phyloP scores from a whole-genome alignment of 2,797 vertebrate genomes.

The Monodelphis domestica region DNA sequence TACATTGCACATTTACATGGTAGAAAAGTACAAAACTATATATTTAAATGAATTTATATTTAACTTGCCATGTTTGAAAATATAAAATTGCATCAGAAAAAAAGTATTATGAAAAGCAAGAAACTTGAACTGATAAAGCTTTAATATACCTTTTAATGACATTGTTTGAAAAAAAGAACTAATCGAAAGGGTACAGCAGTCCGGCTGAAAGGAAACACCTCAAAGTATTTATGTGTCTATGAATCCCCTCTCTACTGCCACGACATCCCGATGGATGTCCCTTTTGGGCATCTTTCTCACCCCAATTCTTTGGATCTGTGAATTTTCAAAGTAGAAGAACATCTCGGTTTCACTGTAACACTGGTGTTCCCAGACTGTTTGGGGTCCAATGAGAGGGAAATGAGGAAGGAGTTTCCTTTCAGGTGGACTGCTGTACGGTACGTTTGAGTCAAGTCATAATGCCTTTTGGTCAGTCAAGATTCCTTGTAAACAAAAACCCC shows the following conservation, averaged over 20 bases:
- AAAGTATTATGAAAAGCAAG: slow-evolving; percentile 89
- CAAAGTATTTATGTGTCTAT: slow-evolving; percentile 60
- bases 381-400: slow-evolving; percentile 75
- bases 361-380: slow-evolving; percentile 53
- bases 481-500: slow-evolving; percentile 97
- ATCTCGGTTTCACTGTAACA: slow-evolving; percentile 53
- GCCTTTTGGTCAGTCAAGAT: slow-evolving; percentile 97
- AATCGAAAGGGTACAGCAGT: slow-evolving; percentile 78
- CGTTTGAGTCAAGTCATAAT: slow-evolving; percentile 86
- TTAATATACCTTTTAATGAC: slow-evolving; percentile 83
- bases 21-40: slow-evolving; percentile 99
- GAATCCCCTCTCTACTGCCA: slow-evolving; percentile 14
- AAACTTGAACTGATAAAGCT: slow-evolving; percentile 90
- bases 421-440: slow-evolving; percentile 82
- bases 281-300: slow-evolving; percentile 75
- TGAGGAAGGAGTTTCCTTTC: slow-evolving; percentile 80
- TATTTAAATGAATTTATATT: slow-evolving; percentile 99
- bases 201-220: slow-evolving; percentile 82
- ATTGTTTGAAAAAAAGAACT: slow-evolving; percentile 73
- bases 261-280: slow-evolving; percentile 20
- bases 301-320: slow-evolving; percentile 79
- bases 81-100: slow-evolving; percentile 94
- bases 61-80: slow-evolving; percentile 98
- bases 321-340: slow-evolving; percentile 67
- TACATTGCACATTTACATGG: slow-evolving; percentile 99